Base-by-base conservation (phyloP, 2,888 invertebrate species). In the Saturnia pavonia region DNA sequence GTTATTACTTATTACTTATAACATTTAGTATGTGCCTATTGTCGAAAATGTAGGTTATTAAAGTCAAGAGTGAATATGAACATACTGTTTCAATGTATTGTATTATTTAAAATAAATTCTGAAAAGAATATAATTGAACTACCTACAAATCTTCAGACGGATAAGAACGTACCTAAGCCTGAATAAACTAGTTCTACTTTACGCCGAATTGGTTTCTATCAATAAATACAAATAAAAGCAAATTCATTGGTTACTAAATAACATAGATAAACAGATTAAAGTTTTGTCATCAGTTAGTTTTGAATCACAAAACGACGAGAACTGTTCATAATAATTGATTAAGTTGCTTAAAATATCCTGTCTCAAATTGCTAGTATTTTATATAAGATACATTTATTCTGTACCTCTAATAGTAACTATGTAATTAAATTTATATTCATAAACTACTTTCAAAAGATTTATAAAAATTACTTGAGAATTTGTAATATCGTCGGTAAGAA, bases 1-100 rank as follows among this genome's bases (percentile, higher is more conserved):
- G 88, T 91, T 91, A 91, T 90, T 90, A 89, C 85, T 79, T 83
- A 83, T 90, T 90, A 89, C 85, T 79, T 82, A 83, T 83, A 85
- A 80, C 84, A 80, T 84, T 83, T 81, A 83, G 81, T 83, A 82
- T 73, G 72, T 69, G 79, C 80, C 83, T 74, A 81, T 80, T 82
- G 83, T 83, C 19, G 19, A 40, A 2, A 40, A 65, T 63, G 40
- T 65, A 65, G 34, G 34, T 7, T 19, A 65, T 65, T 65, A 63
- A 40, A 40, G 2, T 40, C n/a, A 34, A 19, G 19, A 57, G 12
- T 25, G 2, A 25, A 14, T 25, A 57, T 57, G 7, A 25, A 25
- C 25, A 57, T 25, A 57, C 25, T 27, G 25, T 25, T 25, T 57
- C 12, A 57, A 12, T 12, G 25, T 25, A 25, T 57, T 25, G 57